phyloP scores from a whole-genome alignment of 1,140 invertebrate genomes.

The Andrena cerasifolii region DNA sequence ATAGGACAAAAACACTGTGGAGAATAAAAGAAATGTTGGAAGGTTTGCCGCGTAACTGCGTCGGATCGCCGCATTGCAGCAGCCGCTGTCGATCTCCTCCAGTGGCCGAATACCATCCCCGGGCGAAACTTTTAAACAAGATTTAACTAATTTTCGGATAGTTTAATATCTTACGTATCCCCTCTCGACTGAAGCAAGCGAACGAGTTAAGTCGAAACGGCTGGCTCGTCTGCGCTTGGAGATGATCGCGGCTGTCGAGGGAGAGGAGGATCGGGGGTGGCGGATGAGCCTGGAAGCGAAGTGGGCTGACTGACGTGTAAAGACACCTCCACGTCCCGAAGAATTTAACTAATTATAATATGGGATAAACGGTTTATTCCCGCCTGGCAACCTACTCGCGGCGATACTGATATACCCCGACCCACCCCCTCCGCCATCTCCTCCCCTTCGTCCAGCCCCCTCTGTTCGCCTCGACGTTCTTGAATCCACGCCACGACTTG shows the following conservation, averaged over 20 bases:
- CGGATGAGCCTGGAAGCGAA: constrained; percentile 81
- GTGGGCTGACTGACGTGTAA: constrained; percentile 81
- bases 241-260: constrained; percentile 52
- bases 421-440: constrained; percentile 58
- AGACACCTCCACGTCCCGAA: constrained; percentile 82
- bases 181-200: constrained; percentile 64
- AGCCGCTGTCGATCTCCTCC: constrained; percentile 58
- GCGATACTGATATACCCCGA: constrained; percentile 77
- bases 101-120: constrained; percentile 64
- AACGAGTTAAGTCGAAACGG: constrained; percentile 80
- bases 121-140: constrained; percentile 79
- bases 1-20: no score
- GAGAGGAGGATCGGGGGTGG: constrained; percentile 52
- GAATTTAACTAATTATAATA: constrained; percentile 84
- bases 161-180: constrained; percentile 79
- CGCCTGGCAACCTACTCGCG: constrained; percentile 79
- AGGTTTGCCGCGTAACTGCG: background rate
- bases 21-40: background rate
- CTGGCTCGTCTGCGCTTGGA: constrained; percentile 72
- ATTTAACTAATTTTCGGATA: constrained; percentile 81
- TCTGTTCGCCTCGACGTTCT: constrained; percentile 38
- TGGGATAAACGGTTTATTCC: constrained; percentile 82
- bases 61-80: constrained; percentile 38
- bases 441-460: constrained; percentile 49
- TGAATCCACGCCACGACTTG: constrained; percentile 67